phyloP scores from a whole-genome alignment of 2,797 vertebrate species.

The Pitangus sulphuratus region DNA sequence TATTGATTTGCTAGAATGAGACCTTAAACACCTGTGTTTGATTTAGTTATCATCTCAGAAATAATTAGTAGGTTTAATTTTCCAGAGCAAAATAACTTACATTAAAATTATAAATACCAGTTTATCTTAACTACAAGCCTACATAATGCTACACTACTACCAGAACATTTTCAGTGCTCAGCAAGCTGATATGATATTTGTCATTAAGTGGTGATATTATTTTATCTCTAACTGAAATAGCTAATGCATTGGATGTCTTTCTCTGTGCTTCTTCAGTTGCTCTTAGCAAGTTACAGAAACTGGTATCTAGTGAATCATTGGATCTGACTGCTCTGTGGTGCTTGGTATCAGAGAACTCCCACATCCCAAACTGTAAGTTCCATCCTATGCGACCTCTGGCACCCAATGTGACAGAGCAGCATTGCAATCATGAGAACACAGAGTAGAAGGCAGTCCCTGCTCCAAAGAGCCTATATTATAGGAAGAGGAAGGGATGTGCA shows the following conservation, averaged over 20 bases:
- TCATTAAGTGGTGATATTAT: not conserved
- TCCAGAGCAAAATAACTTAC: not conserved
- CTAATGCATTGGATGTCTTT: not conserved
- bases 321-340: not conserved
- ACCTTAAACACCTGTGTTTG: not conserved
- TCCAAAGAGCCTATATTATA: not conserved
- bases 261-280: not conserved
- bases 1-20: not conserved
- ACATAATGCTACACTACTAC: not conserved
- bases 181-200: not conserved
- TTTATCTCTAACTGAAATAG: not conserved
- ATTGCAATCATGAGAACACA: not conserved
- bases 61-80: not conserved
- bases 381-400: no score
- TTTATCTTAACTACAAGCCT: not conserved
- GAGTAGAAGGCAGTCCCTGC: not conserved
- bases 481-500: not conserved
- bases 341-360: not conserved
- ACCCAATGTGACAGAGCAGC: rapidly evolving
- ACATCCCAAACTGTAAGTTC: not conserved
- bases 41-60: not conserved
- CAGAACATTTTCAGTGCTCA: not conserved
- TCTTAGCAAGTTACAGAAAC: not conserved
- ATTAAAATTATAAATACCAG: not conserved
- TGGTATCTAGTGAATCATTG: not conserved